A percentile compares a stretch with the other conserved stretches of the same genome.
These are phyloP conservation scores for Heliconius cydno DNA, from an alignment of 2,888 invertebrate species.

Conservation along the genomic window DNA sequence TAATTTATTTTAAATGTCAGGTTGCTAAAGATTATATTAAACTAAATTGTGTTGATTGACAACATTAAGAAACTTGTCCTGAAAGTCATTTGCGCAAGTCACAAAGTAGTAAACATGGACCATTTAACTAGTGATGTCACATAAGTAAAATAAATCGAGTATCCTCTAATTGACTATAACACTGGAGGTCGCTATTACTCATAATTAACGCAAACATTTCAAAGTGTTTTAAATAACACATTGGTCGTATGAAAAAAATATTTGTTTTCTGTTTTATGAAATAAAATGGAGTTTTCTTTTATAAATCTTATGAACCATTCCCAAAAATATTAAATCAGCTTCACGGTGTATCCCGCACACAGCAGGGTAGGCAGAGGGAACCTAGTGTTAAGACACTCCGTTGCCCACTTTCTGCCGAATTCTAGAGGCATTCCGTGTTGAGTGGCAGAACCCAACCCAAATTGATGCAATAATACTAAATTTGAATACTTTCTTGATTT, in stretches of 20 bases:
- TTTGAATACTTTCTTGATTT: no score
- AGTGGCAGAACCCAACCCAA: no score
- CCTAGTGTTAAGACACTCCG: no score
- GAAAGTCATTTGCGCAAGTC: constrained; percentile 2
- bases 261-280: neutral
- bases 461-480: no score
- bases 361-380: no score
- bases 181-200: constrained; percentile 47
- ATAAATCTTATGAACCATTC: neutral
- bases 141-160: constrained; percentile 50
- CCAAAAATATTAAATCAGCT: neutral
- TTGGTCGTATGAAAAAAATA: neutral
- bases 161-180: constrained; percentile 59
- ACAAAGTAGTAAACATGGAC: constrained; percentile 28
- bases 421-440: no score
- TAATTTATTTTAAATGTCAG: neutral
- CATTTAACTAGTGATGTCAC: constrained; percentile 63
- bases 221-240: constrained; percentile 9
- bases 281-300: neutral
- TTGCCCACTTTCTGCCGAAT: no score
- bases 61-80: neutral
- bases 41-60: neutral
- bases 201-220: constrained; percentile 34
- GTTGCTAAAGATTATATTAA: neutral
- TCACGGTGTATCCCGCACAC: no score